phyloP scores from a whole-genome alignment of 2,113 vertebrate species.

The Tachycineta bicolor region DNA sequence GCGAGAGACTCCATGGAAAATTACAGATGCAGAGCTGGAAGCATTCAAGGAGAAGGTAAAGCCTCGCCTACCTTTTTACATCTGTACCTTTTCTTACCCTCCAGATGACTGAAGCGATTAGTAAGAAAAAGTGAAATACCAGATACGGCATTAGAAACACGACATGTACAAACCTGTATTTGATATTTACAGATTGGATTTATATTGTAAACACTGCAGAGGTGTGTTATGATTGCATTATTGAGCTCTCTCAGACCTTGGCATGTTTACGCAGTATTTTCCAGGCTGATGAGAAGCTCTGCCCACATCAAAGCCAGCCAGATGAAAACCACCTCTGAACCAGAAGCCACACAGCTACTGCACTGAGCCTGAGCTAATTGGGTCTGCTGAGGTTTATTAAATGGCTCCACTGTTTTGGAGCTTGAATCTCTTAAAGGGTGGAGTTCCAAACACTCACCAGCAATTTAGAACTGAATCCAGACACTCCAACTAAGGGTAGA shows the following conservation, averaged over 20 bases:
- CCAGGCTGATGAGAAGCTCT: background rate
- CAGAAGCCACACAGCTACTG: background rate
- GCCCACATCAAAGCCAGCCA: background rate
- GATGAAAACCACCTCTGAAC: conserved; percentile 11
- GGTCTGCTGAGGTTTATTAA: background rate
- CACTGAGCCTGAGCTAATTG: background rate
- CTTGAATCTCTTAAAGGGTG: background rate
- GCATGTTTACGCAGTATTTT: background rate
- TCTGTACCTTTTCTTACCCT: conserved; percentile 1
- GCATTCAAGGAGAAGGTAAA: conserved; percentile 92
- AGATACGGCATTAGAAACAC: background rate
- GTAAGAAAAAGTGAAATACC: conserved; percentile 10
- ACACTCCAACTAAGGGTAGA: background rate
- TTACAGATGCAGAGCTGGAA: conserved; percentile 91
- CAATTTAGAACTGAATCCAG: background rate
- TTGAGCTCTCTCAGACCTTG: background rate
- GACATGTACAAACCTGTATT: background rate
- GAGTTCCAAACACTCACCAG: background rate
- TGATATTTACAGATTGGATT: conserved; percentile 26
- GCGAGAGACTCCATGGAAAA: conserved; percentile 90
- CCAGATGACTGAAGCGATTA: conserved; percentile 15
- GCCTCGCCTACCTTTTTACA: background rate
- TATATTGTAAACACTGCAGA: background rate
- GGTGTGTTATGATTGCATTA: background rate
- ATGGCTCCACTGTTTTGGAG: background rate